Percentiles rank a stretch among this genome's conserved stretches.
These are phyloP conservation scores for Crossaster papposus DNA, from an alignment of 53 echinoderm and acorn worm species.

Conservation along the genomic window DNA sequence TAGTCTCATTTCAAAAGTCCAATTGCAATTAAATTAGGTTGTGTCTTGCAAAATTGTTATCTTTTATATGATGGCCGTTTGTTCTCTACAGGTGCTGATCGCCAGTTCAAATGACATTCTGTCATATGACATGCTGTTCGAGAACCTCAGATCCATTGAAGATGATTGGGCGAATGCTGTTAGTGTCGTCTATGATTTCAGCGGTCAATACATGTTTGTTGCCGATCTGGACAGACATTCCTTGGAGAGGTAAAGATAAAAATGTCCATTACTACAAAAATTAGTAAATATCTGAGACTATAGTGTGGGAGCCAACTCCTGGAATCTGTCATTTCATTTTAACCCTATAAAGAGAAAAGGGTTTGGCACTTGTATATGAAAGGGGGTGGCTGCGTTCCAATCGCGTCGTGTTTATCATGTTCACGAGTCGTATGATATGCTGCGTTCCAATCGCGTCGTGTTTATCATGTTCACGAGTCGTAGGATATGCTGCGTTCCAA, in stretches of 20 bases:
- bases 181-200: constrained; percentile 17
- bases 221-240: not conserved
- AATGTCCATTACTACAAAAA: not conserved
- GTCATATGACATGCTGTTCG: not conserved
- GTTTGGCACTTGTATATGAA: no score
- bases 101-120: not conserved
- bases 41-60: not conserved
- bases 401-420: no score
- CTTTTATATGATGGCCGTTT: not conserved
- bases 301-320: no score
- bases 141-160: not conserved
- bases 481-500: no score
- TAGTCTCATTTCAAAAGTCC: no score
- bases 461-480: no score
- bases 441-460: no score
- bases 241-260: constrained; percentile 7
- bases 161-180: not conserved
- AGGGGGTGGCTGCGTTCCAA: no score
- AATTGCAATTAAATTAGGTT: not conserved
- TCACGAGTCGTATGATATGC: no score
- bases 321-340: no score
- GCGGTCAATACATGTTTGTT: constrained; percentile 5
- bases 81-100: constrained; percentile 9
- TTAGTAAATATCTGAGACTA: no score
- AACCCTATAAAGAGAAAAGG: no score